Evolutionary conservation across 1,140 invertebrate species (phyloP).

Genomic region (Popillia japonica): DNA sequence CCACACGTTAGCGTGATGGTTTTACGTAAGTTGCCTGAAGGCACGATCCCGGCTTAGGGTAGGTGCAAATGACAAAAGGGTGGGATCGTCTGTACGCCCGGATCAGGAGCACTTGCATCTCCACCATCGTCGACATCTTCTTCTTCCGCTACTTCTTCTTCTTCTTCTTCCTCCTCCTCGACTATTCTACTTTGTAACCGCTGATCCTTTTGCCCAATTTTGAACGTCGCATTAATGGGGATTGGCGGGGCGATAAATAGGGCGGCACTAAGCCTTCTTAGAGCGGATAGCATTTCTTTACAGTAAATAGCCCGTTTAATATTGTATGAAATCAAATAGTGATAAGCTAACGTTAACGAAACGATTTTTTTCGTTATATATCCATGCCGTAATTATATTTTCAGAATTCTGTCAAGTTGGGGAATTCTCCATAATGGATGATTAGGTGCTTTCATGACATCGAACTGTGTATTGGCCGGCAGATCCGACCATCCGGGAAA

Average conservation of each 20-base stretch:
- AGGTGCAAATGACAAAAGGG: constrained; percentile 50
- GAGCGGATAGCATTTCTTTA: background rate
- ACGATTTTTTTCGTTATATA: too few relatives aligned
- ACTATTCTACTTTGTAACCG: constrained; percentile 51
- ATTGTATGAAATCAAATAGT: too few relatives aligned
- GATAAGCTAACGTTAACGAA: too few relatives aligned
- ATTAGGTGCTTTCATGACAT: too few relatives aligned
- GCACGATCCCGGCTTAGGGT: constrained; percentile 39
- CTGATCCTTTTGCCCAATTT: constrained; percentile 48
- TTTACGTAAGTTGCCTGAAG: background rate
- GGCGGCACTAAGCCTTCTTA: constrained; percentile 59
- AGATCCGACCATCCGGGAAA: too few relatives aligned
- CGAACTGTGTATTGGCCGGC: too few relatives aligned
- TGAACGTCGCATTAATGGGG: constrained; percentile 57
- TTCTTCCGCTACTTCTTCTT: constrained; percentile 39
- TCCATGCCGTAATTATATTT: too few relatives aligned
- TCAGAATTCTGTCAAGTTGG: too few relatives aligned
- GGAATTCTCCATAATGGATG: too few relatives aligned
- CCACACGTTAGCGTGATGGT: background rate
- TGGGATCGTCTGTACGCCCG: constrained; percentile 55
- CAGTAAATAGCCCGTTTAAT: background rate
- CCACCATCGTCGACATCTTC: too few relatives aligned
- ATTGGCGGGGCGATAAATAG: constrained; percentile 61
- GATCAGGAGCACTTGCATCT: too few relatives aligned
- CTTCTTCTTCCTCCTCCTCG: constrained; percentile 23